phyloP scores from a whole-genome alignment of 2,113 vertebrate species.

The Crocuta crocuta region DNA sequence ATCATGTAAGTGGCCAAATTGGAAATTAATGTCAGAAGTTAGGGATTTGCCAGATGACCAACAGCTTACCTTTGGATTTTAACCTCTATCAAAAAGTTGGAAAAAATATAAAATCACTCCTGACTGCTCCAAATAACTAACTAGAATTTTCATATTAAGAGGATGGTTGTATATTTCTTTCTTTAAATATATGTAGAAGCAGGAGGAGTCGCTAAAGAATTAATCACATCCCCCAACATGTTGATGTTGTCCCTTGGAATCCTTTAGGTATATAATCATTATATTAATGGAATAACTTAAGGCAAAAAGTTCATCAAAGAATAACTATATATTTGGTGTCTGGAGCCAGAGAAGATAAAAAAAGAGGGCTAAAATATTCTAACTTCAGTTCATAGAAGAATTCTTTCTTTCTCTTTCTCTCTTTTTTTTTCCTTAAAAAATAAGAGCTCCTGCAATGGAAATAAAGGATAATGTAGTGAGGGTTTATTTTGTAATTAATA shows the following conservation, averaged over 20 bases:
- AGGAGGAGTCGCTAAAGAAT: neutral
- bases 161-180: neutral
- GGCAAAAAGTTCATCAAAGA: slow-evolving; percentile 20
- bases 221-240: neutral
- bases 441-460: neutral
- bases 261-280: neutral
- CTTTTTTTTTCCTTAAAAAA: neutral
- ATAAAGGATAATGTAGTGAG: slow-evolving; percentile 19
- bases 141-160: neutral
- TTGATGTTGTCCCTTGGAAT: neutral
- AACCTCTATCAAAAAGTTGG: slow-evolving; percentile 26
- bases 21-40: slow-evolving; percentile 48
- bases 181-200: neutral
- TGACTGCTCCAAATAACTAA: slow-evolving; percentile 42
- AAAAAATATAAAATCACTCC: neutral
- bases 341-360: neutral
- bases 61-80: slow-evolving; percentile 34
- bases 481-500: slow-evolving; percentile 71
- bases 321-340: neutral
- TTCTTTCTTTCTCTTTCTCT: neutral
- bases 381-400: neutral
- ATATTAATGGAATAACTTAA: neutral
- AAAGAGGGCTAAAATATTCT: neutral
- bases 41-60: slow-evolving; percentile 43
- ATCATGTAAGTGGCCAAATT: slow-evolving; percentile 50